Evolutionary conservation across 2,113 vertebrate species (phyloP).

Genomic region (Pomatorhinus ruficollis): DNA sequence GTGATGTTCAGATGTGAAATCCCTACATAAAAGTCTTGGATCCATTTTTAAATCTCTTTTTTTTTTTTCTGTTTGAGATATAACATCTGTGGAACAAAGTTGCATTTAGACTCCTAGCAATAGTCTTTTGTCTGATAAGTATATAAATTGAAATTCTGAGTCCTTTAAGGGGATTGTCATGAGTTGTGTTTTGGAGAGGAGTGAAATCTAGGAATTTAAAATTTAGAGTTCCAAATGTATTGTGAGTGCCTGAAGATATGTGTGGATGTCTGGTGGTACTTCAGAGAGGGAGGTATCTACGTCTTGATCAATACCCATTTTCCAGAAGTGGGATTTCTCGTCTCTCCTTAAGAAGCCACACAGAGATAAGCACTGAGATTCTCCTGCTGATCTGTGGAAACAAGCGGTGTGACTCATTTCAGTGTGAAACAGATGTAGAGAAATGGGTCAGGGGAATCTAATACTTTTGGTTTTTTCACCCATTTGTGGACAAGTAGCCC

Average conservation of each 20-base stretch:
- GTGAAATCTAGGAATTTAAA: neutral
- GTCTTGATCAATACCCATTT: neutral
- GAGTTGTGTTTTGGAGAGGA: neutral
- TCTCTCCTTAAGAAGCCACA: neutral
- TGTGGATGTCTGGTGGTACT: neutral
- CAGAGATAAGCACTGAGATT: neutral
- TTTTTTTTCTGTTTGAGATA: neutral
- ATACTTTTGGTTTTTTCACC: neutral
- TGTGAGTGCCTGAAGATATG: neutral
- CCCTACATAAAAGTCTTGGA: neutral
- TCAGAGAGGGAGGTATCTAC: neutral
- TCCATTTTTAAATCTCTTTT: neutral
- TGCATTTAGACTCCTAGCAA: neutral
- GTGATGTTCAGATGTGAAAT: rapidly evolving
- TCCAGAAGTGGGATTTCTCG: neutral
- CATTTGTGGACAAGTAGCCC: neutral
- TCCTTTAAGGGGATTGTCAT: neutral
- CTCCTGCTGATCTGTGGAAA: neutral
- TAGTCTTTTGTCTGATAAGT: neutral
- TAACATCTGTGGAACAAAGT: neutral
- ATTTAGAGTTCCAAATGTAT: neutral
- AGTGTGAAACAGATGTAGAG: neutral
- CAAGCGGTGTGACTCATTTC: neutral
- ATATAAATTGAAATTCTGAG: neutral
- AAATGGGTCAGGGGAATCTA: neutral